phyloP scores from a whole-genome alignment of 2,113 vertebrate genomes.

The Camelus bactrianus region DNA sequence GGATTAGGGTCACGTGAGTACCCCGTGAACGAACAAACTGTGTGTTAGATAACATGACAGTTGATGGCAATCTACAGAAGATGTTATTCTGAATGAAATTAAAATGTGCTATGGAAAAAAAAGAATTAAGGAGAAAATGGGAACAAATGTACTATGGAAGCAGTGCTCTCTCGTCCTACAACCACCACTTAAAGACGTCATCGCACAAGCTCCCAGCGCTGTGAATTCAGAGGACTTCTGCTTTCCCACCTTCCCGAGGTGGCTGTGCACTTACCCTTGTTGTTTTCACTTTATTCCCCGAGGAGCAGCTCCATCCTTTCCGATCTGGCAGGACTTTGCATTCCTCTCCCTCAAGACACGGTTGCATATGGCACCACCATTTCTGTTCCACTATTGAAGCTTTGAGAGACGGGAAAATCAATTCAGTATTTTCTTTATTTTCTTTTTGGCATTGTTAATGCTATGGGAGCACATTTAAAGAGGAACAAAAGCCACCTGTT shows the following conservation, averaged over 20 bases:
- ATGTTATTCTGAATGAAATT: slow-evolving; percentile 43
- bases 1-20: background rate
- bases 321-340: slow-evolving; percentile 99
- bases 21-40: background rate
- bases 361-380: slow-evolving; percentile 99
- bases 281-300: slow-evolving; percentile 99
- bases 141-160: background rate
- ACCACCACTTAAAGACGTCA: background rate
- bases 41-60: background rate
- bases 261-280: slow-evolving; percentile 92
- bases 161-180: background rate
- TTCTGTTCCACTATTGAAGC: slow-evolving; percentile 99
- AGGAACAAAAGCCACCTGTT: background rate
- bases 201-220: background rate
- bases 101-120: slow-evolving; percentile 56
- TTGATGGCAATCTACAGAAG: background rate
- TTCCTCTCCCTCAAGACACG: slow-evolving; percentile 98
- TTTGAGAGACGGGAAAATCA: slow-evolving; percentile 78
- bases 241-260: background rate
- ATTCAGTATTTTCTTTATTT: slow-evolving; percentile 11
- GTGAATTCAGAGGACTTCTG: background rate
- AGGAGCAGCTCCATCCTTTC: slow-evolving; percentile 99
- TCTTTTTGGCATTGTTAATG: background rate
- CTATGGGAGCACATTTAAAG: background rate
- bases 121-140: slow-evolving; percentile 32